phyloP scores from a whole-genome alignment of 2,888 invertebrate species.

The Epinotia demarniana region DNA sequence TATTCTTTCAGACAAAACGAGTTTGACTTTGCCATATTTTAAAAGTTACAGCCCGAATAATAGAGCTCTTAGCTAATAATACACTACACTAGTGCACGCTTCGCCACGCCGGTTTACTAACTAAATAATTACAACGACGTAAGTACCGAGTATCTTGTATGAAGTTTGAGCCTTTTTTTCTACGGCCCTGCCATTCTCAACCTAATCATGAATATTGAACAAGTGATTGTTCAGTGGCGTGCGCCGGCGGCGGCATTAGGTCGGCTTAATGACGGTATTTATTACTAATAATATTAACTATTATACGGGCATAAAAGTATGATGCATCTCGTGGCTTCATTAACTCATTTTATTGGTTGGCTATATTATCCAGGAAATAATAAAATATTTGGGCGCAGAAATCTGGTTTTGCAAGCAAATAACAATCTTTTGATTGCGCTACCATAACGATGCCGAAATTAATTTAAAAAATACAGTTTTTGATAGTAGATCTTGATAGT shows the following conservation, averaged over 20 bases:
- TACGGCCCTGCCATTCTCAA: background rate
- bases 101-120: background rate
- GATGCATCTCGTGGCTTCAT: background rate
- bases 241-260: background rate
- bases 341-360: background rate
- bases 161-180: background rate
- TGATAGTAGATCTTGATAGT: too few relatives aligned
- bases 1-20: background rate
- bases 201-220: slow-evolving; percentile 27
- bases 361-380: too few relatives aligned
- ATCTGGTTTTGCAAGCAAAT: too few relatives aligned
- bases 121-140: background rate
- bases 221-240: slow-evolving; percentile 21
- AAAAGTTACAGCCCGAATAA: background rate
- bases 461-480: too few relatives aligned
- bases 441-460: too few relatives aligned
- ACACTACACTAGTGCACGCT: background rate
- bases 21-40: slow-evolving; percentile 1
- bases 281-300: background rate
- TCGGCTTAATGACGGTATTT: slow-evolving; percentile 1
- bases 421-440: too few relatives aligned
- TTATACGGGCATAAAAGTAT: background rate
- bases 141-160: background rate
- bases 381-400: too few relatives aligned
- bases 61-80: background rate